These are phyloP conservation scores for Albula goreensis DNA, from an alignment of 2,113 vertebrate genomes.

Conservation along the genomic window DNA sequence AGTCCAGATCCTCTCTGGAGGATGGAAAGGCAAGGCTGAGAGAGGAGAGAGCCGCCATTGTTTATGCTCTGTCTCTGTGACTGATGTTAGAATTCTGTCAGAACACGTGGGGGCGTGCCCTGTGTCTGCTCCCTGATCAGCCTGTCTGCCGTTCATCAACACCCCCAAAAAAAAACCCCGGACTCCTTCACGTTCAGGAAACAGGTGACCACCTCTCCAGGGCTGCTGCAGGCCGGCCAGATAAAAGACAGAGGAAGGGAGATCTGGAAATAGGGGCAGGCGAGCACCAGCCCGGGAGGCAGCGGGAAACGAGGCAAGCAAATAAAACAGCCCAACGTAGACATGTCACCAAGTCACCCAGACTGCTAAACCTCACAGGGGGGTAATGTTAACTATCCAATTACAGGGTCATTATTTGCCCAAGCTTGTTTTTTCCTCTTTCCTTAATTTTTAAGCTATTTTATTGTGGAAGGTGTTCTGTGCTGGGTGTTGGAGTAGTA, in stretches of 20 bases:
- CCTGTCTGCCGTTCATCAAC: neutral
- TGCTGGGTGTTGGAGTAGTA: too few species aligned
- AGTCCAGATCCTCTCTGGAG: too few species aligned
- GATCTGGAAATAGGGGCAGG: neutral
- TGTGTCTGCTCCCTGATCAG: neutral
- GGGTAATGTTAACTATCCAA: neutral
- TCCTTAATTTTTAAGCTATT: too few species aligned
- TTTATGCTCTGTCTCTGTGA: neutral
- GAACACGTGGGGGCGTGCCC: neutral
- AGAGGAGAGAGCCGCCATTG: neutral
- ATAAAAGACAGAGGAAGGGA: neutral
- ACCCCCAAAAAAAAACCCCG: too few species aligned
- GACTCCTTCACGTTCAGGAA: neutral
- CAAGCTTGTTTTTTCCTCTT: too few species aligned
- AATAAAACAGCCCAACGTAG: neutral
- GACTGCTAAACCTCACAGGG: neutral
- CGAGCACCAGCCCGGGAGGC: constrained; percentile 28
- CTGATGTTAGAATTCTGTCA: neutral
- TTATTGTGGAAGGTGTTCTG: too few species aligned
- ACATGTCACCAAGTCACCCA: constrained; percentile 44
- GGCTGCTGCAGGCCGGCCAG: neutral
- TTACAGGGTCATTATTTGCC: too few species aligned
- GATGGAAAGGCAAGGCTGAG: too few species aligned
- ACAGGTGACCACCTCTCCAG: neutral
- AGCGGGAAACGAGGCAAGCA: constrained; percentile 46